These are phyloP conservation scores for Calidris pygmaea DNA, from an alignment of 2,113 vertebrate species.

Conservation along the genomic window DNA sequence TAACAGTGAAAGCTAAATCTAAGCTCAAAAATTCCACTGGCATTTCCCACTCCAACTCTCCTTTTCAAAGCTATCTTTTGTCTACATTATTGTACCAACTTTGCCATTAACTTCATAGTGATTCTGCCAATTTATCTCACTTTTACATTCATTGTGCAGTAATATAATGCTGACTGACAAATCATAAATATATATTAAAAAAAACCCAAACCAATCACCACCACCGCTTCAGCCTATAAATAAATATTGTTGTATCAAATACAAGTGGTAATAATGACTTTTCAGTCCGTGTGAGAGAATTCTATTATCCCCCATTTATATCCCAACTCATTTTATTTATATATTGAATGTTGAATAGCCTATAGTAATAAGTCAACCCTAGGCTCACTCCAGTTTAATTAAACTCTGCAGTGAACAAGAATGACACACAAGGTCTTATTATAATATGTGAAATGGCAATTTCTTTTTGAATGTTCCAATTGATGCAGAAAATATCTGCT, in stretches of 20 bases:
- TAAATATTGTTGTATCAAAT: slow-evolving; percentile 54
- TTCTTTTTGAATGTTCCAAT: slow-evolving; percentile 9
- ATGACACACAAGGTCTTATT: slow-evolving; percentile 13
- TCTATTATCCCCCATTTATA: slow-evolving; percentile 63
- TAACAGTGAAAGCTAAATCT: background rate
- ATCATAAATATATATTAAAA: background rate
- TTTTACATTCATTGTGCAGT: background rate
- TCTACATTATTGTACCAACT: background rate
- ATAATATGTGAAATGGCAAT: background rate
- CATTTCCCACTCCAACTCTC: background rate
- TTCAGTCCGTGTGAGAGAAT: slow-evolving; percentile 61
- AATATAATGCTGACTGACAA: background rate
- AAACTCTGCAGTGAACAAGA: slow-evolving; percentile 47
- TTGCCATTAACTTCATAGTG: background rate
- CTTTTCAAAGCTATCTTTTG: background rate
- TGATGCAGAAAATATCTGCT: background rate
- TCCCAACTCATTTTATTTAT: slow-evolving; percentile 52
- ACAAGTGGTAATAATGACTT: slow-evolving; percentile 62
- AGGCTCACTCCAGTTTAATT: slow-evolving; percentile 71
- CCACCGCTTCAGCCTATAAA: background rate
- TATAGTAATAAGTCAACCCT: background rate
- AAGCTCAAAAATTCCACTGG: background rate
- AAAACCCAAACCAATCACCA: background rate
- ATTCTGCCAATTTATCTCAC: background rate
- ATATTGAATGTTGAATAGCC: background rate